Base-by-base conservation (phyloP, 1,140 invertebrate species). In the Drosophila pseudoobscura region DNA sequence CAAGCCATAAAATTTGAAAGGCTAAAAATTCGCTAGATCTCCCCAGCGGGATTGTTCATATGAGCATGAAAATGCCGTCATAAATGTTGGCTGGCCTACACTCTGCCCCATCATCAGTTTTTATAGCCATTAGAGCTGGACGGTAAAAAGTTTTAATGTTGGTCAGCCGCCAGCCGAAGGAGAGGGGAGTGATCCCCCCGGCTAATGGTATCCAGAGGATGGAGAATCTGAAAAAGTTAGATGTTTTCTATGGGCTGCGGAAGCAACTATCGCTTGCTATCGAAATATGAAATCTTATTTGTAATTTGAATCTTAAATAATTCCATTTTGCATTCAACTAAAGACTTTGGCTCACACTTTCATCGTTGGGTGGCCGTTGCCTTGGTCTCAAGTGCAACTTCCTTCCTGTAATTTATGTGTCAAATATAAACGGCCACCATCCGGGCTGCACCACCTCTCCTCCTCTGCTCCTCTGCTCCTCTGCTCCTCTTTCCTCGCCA, bases 401-500 rank as follows among this genome's bases (percentile, higher is more conserved):
- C 43, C 80, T 72, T 84, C 71, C 80, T 75, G 75, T 64, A 60
- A 70, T 73, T 80, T 60, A 58, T 66, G 78, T 58, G 59, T 73
- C 59, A 63, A 77, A 74, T 69, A 56, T 63, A 69, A 69, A 50
- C 20, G 50, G 15, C 17, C 35, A 39, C 11, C 35, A 39, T 39
- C 8, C 31, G 31, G 9, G 31, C 11, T 9, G 31, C 31, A 35
- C 8, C 31, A 11, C 31, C 31, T 8, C 3, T 11, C 3, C 35
- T 15, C 15, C 15, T 15, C 15, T 15, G 4, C 35, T 1, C 3
- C 35, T 41, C 39, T n/a, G 26, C 44, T 13, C 20, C 49, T 44
- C 15, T 29, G 35, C 39, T 39, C 6, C 22, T 26, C 20, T 17
- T 1, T 9, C 29, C 13, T 26, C 11, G 20, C 20, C 8, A 50